phyloP scores from a whole-genome alignment of 2,797 vertebrate genomes.

The Acomys russatus region DNA sequence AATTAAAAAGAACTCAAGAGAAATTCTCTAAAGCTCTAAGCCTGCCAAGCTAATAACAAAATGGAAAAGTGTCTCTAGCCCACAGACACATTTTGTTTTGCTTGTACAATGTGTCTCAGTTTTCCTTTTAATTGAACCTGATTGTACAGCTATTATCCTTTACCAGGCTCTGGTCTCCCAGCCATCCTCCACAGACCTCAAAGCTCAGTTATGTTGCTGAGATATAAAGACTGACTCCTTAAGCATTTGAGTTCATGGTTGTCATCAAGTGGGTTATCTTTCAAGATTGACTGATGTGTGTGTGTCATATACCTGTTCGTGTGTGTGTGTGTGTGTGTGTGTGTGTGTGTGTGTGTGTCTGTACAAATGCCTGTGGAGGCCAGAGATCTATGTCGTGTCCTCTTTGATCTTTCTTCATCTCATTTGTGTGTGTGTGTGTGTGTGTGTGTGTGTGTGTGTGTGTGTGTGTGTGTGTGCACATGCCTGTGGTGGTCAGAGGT shows the following conservation, averaged over 20 bases:
- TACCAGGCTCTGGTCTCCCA: background rate
- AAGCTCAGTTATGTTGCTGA: background rate
- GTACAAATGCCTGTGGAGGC: background rate
- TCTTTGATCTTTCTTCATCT: too few species aligned
- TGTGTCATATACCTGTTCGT: background rate
- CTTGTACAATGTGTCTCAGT: background rate
- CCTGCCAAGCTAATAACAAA: conserved; percentile 59
- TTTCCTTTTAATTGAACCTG: conserved; percentile 21
- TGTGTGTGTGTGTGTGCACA: background rate
- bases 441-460: background rate
- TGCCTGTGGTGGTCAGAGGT: too few species aligned
- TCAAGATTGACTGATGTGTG: background rate
- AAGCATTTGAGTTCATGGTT: background rate
- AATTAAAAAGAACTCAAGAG: conserved; percentile 20
- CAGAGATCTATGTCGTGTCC: too few species aligned
- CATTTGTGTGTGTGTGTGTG: too few species aligned
- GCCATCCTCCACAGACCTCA: too few species aligned
- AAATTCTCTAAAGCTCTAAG: conserved; percentile 31
- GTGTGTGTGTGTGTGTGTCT: background rate
- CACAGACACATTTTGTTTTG: conserved; percentile 49
- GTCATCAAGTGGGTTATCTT: background rate
- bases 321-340: background rate
- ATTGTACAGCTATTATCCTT: background rate
- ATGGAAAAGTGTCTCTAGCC: conserved; percentile 7
- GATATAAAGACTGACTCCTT: background rate